A percentile compares a stretch with the other conserved stretches of the same genome.
Evolutionary conservation across 2,113 vertebrate genomes (phyloP).

Genomic region (Engraulis encrasicolus): DNA sequence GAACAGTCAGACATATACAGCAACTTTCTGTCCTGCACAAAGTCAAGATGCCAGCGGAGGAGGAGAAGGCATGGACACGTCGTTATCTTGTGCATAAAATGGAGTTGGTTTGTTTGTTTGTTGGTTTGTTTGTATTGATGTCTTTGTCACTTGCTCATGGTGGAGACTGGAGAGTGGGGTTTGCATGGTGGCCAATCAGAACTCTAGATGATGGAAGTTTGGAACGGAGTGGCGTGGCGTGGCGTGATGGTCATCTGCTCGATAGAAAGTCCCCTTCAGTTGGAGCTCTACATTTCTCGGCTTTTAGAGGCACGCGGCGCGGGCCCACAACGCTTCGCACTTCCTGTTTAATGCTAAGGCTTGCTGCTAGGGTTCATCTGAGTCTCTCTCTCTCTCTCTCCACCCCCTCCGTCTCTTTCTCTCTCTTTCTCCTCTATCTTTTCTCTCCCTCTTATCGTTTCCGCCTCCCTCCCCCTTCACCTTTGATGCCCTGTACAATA

Average conservation of each 20-base stretch:
- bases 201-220: neutral
- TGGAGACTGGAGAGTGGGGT: slow-evolving; percentile 50
- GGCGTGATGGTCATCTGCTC: slow-evolving; percentile 43
- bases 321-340: slow-evolving; percentile 74
- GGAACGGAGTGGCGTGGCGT: no score
- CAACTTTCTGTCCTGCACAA: slow-evolving; percentile 92
- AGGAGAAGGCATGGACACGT: slow-evolving; percentile 79
- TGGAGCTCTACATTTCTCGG: slow-evolving; percentile 76
- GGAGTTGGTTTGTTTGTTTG: slow-evolving; percentile 37
- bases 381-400: slow-evolving; percentile 66
- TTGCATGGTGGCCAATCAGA: slow-evolving; percentile 44
- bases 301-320: slow-evolving; percentile 79
- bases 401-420: slow-evolving; percentile 42
- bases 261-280: slow-evolving; percentile 70
- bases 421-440: slow-evolving; percentile 70
- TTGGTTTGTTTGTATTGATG: slow-evolving; percentile 14
- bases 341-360: slow-evolving; percentile 87
- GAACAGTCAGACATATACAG: slow-evolving; percentile 90
- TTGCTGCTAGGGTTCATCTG: slow-evolving; percentile 81
- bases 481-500: slow-evolving; percentile 73
- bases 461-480: slow-evolving; percentile 43
- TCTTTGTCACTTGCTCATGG: slow-evolving; percentile 44
- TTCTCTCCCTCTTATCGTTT: slow-evolving; percentile 58
- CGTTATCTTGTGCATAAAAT: slow-evolving; percentile 58
- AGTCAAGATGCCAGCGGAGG: slow-evolving; percentile 87